A percentile compares a stretch with the other conserved stretches of the same genome.
These are phyloP conservation scores for Mycalesis mineus DNA, from an alignment of 2,888 invertebrate genomes.

Conservation along the genomic window DNA sequence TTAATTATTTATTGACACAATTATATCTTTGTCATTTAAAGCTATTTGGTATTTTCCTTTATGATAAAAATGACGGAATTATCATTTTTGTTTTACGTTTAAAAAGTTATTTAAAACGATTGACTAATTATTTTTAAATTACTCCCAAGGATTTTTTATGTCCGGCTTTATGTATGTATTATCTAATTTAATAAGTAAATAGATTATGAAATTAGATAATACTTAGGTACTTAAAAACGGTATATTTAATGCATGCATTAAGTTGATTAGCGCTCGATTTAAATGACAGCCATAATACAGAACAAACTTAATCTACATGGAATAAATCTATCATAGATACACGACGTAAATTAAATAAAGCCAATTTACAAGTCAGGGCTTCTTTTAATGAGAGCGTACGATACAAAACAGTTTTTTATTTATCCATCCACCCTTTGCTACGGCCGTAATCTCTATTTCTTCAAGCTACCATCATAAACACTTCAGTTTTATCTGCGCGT, in stretches of 20 bases:
- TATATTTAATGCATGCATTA: no score
- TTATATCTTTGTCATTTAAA: slow-evolving; percentile 31
- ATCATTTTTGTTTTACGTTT: no score
- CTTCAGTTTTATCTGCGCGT: slow-evolving; percentile 36
- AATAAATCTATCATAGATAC: slow-evolving; percentile 16
- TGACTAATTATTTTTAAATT: no score
- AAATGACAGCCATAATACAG: not conserved
- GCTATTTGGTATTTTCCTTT: slow-evolving; percentile 8
- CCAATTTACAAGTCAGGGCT: slow-evolving; percentile 13
- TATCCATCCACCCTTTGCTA: slow-evolving; percentile 29
- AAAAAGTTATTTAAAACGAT: no score
- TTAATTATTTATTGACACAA: slow-evolving; percentile 72
- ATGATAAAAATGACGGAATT: not conserved
- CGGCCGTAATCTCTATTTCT: slow-evolving; percentile 36
- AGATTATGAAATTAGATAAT: no score
- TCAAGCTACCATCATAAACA: slow-evolving; percentile 41
- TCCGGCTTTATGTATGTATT: no score
- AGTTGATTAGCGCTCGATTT: not conserved
- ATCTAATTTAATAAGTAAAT: no score
- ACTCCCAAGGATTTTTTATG: no score
- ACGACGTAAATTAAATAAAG: slow-evolving; percentile 14
- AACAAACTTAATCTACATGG: not conserved
- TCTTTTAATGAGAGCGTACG: slow-evolving; percentile 28
- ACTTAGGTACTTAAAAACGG: no score
- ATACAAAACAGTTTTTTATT: slow-evolving; percentile 27